Percentiles rank a stretch among this genome's conserved stretches.
phyloP scores from a whole-genome alignment of 2,797 vertebrate genomes.

The Harpagifer antarcticus region DNA sequence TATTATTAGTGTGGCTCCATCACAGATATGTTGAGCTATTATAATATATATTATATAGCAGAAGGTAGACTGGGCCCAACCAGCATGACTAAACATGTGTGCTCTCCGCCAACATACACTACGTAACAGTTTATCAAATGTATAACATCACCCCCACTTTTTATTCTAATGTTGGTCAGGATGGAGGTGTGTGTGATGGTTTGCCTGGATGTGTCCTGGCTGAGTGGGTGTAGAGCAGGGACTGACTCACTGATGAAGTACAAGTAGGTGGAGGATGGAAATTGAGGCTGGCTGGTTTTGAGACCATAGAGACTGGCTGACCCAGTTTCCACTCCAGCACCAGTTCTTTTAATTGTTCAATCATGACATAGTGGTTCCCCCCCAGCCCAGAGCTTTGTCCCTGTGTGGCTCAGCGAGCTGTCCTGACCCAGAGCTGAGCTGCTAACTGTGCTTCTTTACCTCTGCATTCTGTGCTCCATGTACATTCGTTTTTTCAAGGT shows the following conservation, averaged over 20 bases:
- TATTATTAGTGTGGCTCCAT: no score
- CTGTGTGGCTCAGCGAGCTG: constrained; percentile 27
- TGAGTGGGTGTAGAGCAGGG: constrained; percentile 58
- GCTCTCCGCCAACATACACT: not conserved
- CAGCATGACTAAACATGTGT: not conserved
- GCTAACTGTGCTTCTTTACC: constrained; percentile 6
- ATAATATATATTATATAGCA: not conserved
- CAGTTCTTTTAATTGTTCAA: constrained; percentile 69
- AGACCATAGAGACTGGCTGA: constrained; percentile 78
- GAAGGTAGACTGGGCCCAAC: not conserved
- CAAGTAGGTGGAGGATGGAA: constrained; percentile 77
- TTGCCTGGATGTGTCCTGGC: constrained; percentile 21
- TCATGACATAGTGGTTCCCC: constrained; percentile 71
- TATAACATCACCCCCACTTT: no score
- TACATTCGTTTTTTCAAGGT: not conserved
- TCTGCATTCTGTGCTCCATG: constrained; percentile 16
- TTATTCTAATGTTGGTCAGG: not conserved
- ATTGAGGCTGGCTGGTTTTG: constrained; percentile 68
- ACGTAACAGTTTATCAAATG: no score
- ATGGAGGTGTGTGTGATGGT: not conserved
- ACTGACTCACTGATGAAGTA: constrained; percentile 73
- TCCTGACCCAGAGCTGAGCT: constrained; percentile 41
- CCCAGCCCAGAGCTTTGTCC: constrained; percentile 66
- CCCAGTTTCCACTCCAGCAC: constrained; percentile 77
- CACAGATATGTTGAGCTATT: not conserved